These are phyloP conservation scores for Apaloderma vittatum DNA, from an alignment of 2,113 vertebrate genomes.

Conservation along the genomic window DNA sequence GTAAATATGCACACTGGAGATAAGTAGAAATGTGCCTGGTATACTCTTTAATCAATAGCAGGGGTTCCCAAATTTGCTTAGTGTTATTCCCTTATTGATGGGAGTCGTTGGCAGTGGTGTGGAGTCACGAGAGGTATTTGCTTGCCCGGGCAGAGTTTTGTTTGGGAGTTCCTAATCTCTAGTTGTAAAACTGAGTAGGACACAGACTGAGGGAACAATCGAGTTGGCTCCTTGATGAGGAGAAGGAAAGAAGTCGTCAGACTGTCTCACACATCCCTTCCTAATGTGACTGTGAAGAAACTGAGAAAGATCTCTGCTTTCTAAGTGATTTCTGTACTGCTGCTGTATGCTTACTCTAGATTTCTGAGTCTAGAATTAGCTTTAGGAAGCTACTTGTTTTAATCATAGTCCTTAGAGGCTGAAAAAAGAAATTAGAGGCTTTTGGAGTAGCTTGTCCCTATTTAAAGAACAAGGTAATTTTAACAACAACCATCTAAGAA, in stretches of 20 bases:
- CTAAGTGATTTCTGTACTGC: background rate
- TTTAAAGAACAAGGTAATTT: background rate
- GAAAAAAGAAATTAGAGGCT: background rate
- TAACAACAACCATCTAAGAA: background rate
- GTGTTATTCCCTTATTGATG: background rate
- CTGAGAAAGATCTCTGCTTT: background rate
- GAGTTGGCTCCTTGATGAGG: background rate
- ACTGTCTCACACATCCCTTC: background rate
- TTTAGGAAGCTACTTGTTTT: conserved; percentile 18
- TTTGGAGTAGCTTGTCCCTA: conserved; percentile 8
- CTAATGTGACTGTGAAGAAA: background rate
- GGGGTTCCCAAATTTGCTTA: background rate
- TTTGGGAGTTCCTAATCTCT: background rate
- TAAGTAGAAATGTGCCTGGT: background rate
- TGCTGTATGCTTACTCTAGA: background rate
- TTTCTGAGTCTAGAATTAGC: background rate
- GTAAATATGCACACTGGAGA: background rate
- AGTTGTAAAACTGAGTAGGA: background rate
- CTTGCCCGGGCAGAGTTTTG: background rate
- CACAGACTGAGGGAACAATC: background rate
- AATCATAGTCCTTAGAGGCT: background rate
- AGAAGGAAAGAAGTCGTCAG: background rate
- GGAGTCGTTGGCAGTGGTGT: background rate
- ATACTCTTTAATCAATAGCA: background rate
- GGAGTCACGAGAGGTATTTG: background rate